Base-by-base conservation (phyloP, 2,113 vertebrate species). In the Danionella cerebrum region DNA sequence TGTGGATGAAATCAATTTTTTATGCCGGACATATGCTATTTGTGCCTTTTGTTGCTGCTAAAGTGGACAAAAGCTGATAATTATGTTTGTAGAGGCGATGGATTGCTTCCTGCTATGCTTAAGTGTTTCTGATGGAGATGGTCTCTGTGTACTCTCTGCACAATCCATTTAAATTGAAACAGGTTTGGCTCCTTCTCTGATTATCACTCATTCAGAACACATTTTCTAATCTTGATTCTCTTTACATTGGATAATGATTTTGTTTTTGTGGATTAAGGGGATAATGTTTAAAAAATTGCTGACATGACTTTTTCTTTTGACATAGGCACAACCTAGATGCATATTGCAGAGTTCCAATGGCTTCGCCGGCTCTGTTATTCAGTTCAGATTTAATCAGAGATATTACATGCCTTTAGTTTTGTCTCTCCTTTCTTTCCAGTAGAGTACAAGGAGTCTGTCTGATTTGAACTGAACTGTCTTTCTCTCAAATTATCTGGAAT, bases 381-480 rank as follows among this genome's bases (percentile, higher is more conserved):
- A 58, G 25, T 53, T 33, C 41, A 27, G 16, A 52, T 63, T 76
- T 31, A 70, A 71, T 68, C 13, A 71, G 44, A 47, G 13, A 50
- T 53, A 73, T 79, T 29, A 52, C 53, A 59, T 48, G 12, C 24
- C 47, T 55, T 38, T 42, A 64, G 36, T 5, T 29, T 52, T 45
- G 6, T 6, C 18, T 10, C 24, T 52, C 31, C 52, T 70, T 35
- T 57, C 13, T 64, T 58, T 13, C 9, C 48, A 57, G 73, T n/a
- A n/a, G n/a, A n/a, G n/a, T 64, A 66, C 12, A 8, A 22, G 69
- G 39, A 14, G 11, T 22, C 19, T 21, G 63, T 65, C 53, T 57
- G 29, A 33, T 66, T 58, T 1, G 27, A 24, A 13, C 48, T 55
- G 29, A 65, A 54, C 19, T 44, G 38, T 48, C 29, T 51, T 67